Percentiles rank a stretch among this genome's conserved stretches.
phyloP scores from a whole-genome alignment of 2,888 invertebrate species.

The Himalopsyche anomala region DNA sequence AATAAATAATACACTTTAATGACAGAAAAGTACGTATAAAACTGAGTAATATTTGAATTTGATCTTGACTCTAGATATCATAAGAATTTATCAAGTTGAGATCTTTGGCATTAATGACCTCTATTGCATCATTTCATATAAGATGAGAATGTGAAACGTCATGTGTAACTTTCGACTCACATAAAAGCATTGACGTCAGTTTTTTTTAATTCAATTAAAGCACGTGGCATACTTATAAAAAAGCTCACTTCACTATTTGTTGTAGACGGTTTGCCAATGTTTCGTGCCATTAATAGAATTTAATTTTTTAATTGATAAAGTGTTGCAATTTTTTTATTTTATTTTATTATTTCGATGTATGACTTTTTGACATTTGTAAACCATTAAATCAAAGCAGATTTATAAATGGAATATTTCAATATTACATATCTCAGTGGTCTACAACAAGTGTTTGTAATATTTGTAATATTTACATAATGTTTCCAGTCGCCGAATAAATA shows the following conservation, averaged over 20 bases:
- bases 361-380: too few relatives aligned
- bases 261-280: not conserved
- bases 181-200: slow-evolving; percentile 13
- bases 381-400: too few relatives aligned
- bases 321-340: too few relatives aligned
- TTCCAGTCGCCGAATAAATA: too few relatives aligned
- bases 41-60: not conserved
- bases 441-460: too few relatives aligned
- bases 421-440: too few relatives aligned
- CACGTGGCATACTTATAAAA: not conserved
- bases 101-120: slow-evolving; percentile 12
- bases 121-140: slow-evolving; percentile 17
- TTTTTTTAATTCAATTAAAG: not conserved
- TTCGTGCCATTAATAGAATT: not conserved
- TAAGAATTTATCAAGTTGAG: slow-evolving; percentile 23
- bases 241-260: not conserved
- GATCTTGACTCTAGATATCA: slow-evolving; percentile 5
- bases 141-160: not conserved
- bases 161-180: slow-evolving; percentile 11
- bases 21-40: not conserved
- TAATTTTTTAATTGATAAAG: not conserved
- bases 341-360: too few relatives aligned
- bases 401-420: too few relatives aligned
- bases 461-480: accelerated
- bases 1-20: not conserved